Evolutionary conservation across 2,888 invertebrate genomes (phyloP).

Genomic region (Digitonthophagus gazella): DNA sequence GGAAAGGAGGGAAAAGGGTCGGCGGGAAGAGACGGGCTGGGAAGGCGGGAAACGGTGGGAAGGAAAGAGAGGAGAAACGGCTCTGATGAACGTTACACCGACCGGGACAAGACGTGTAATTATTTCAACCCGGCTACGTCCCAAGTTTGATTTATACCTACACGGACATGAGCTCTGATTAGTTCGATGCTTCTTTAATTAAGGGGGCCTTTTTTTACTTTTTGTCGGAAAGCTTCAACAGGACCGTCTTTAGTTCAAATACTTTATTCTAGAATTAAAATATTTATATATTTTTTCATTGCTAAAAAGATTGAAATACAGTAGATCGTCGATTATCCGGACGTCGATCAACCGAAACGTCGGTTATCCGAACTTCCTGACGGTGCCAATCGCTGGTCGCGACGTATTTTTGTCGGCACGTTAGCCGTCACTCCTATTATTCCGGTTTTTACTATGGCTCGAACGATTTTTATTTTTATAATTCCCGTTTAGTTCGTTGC

Average conservation of each 20-base stretch:
- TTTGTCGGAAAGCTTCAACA: slow-evolving; percentile 30
- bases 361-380: no score
- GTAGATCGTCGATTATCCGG: no score
- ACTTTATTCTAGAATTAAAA: no score
- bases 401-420: no score
- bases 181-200: slow-evolving; percentile 55
- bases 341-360: no score
- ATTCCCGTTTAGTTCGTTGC: no score
- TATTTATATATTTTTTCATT: no score
- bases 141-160: slow-evolving; percentile 54
- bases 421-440: no score
- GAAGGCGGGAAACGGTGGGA: slow-evolving; percentile 6
- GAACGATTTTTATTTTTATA: no score
- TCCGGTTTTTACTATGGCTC: no score
- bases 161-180: slow-evolving; percentile 53
- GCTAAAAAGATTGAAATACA: no score
- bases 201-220: slow-evolving; percentile 48
- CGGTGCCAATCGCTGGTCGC: no score
- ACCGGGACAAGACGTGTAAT: slow-evolving; percentile 53
- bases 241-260: neutral
- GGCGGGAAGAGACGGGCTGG: neutral
- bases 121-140: slow-evolving; percentile 51
- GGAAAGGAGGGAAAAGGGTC: neutral
- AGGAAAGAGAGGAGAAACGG: slow-evolving; percentile 44
- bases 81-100: slow-evolving; percentile 51